Evolutionary conservation across 2,797 vertebrate genomes (phyloP).

Genomic region (Mormyrops attenuatus): DNA sequence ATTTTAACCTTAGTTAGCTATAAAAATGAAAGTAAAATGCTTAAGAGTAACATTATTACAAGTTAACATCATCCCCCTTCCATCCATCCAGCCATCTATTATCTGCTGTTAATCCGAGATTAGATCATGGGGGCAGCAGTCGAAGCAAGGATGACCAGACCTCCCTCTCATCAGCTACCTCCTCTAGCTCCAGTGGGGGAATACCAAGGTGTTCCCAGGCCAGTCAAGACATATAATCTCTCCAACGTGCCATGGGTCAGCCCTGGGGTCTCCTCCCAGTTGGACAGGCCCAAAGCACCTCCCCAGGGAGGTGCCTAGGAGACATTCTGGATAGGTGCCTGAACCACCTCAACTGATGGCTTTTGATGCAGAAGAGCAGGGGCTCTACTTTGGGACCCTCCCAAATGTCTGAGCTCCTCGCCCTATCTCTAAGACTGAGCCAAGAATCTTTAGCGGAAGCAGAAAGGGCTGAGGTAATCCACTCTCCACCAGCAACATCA

Average conservation of each 20-base stretch:
- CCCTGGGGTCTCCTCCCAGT: background rate
- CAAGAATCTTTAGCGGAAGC: background rate
- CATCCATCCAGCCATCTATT: background rate
- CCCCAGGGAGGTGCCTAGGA: background rate
- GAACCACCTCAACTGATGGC: background rate
- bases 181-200: background rate
- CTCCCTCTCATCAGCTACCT: background rate
- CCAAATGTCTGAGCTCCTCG: background rate
- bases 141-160: background rate
- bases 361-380: background rate
- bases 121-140: background rate
- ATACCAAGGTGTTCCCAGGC: background rate
- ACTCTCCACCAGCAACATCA: background rate
- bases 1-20: background rate
- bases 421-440: background rate
- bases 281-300: background rate
- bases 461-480: background rate
- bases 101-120: background rate
- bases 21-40: background rate
- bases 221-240: background rate
- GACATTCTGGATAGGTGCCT: background rate
- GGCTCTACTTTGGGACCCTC: background rate
- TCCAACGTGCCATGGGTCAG: background rate
- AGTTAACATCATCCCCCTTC: background rate
- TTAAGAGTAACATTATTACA: background rate